Percentiles rank a stretch among this genome's conserved stretches.
Evolutionary conservation across 2,113 vertebrate species (phyloP).

Genomic region (Phoxinus phoxinus): DNA sequence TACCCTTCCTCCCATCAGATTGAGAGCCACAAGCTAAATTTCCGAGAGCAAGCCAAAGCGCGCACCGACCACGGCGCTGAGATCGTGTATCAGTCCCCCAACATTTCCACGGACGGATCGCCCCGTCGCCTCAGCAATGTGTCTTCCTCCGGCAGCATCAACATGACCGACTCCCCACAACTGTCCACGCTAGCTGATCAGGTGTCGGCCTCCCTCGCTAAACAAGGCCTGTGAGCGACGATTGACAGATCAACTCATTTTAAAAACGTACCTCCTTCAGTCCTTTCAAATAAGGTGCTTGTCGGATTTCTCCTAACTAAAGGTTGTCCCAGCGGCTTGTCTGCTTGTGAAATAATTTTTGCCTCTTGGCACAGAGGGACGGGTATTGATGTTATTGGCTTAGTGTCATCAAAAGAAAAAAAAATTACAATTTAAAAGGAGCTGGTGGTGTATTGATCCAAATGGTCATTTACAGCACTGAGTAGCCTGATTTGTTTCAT

Average conservation of each 20-base stretch:
- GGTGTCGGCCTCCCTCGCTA: constrained; percentile 90
- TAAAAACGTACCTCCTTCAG: constrained; percentile 68
- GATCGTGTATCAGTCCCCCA: constrained; percentile 73
- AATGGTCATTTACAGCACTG: constrained; percentile 36
- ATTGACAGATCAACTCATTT: constrained; percentile 62
- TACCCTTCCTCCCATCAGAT: constrained; percentile 72
- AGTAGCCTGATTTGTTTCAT: constrained; percentile 22
- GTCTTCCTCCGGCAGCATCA: constrained; percentile 89
- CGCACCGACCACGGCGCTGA: constrained; percentile 94
- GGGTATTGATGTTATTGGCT: constrained; percentile 45
- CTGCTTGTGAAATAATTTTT: constrained; percentile 46
- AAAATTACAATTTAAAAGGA: constrained; percentile 9
- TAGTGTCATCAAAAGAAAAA: constrained; percentile 26
- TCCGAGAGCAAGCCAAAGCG: constrained; percentile 90
- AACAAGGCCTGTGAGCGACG: constrained; percentile 91
- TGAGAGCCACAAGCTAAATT: constrained; percentile 89
- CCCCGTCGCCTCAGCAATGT: constrained; percentile 90
- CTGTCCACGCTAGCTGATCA: constrained; percentile 88
- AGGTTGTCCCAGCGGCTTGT: constrained; percentile 28
- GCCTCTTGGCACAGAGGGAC: constrained; percentile 35
- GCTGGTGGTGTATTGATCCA: constrained; percentile 45
- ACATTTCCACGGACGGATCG: constrained; percentile 80
- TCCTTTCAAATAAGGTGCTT: constrained; percentile 56
- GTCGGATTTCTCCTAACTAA: constrained; percentile 52
- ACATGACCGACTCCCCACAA: constrained; percentile 88